Conservation (phyloP, 2,888 invertebrate species). For the Boloria selene region DNA sequence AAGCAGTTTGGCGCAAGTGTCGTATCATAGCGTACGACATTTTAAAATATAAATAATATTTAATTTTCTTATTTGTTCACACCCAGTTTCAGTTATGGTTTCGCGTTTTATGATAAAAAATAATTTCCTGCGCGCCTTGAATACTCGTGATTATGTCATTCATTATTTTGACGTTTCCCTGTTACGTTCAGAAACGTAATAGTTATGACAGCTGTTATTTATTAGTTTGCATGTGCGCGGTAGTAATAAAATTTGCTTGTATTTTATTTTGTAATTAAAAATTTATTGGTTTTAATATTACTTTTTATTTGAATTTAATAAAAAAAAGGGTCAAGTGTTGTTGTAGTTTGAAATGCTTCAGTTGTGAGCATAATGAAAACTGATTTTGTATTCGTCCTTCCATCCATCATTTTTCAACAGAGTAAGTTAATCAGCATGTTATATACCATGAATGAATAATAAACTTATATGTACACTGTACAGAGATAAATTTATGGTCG, state of each 20-base stretch:
- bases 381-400: too few relatives aligned
- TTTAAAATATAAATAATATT: slow-evolving; percentile 41
- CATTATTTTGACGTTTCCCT: slow-evolving; percentile 37
- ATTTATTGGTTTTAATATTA: neutral
- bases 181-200: slow-evolving; percentile 52
- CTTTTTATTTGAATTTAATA: too few relatives aligned
- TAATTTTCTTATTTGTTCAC: slow-evolving; percentile 45
- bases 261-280: neutral
- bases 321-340: too few relatives aligned
- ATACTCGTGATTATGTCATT: slow-evolving; percentile 41
- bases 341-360: too few relatives aligned
- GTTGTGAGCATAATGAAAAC: too few relatives aligned
- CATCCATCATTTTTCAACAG: too few relatives aligned
- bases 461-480: too few relatives aligned
- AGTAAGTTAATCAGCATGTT: too few relatives aligned
- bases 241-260: neutral
- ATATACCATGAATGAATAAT: too few relatives aligned
- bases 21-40: slow-evolving; percentile 73
- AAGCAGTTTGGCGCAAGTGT: slow-evolving; percentile 65
- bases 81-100: slow-evolving; percentile 43
- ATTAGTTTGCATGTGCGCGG: neutral
- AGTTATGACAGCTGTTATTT: slow-evolving; percentile 1
- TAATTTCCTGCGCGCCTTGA: slow-evolving; percentile 32
- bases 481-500: too few relatives aligned
- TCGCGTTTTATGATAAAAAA: slow-evolving; percentile 31